These are phyloP conservation scores for Aphelinus certus DNA, from an alignment of 1,140 invertebrate genomes.

Conservation along the genomic window DNA sequence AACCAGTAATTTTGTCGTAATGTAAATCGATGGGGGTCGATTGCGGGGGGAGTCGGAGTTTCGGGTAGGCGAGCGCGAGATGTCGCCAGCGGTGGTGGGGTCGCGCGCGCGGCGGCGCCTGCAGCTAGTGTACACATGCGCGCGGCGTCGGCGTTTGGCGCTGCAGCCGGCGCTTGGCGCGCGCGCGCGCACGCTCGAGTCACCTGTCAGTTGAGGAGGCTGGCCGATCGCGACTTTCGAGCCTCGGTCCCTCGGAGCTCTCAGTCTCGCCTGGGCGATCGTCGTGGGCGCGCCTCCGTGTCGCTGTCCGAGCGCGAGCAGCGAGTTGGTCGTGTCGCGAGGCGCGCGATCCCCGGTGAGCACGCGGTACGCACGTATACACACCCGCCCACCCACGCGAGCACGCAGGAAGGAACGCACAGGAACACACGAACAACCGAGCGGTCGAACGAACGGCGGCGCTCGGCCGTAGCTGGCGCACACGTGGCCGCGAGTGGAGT, in stretches of 20 bases:
- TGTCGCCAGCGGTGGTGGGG: background rate
- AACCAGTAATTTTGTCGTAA: background rate
- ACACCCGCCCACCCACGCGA: background rate
- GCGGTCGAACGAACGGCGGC: too few relatives aligned
- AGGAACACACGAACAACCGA: too few relatives aligned
- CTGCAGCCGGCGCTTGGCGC: background rate
- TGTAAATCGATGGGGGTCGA: background rate
- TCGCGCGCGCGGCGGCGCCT: too few relatives aligned
- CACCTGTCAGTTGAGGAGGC: slow-evolving; percentile 18
- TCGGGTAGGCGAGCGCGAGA: background rate
- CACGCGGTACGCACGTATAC: background rate
- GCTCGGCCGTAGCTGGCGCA: too few relatives aligned
- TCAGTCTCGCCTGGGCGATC: slow-evolving; percentile 28
- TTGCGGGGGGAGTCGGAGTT: background rate
- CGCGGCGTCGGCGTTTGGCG: background rate
- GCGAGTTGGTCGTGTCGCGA: background rate
- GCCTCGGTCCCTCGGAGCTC: too few relatives aligned
- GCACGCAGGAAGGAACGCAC: background rate
- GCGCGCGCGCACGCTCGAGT: slow-evolving; percentile 5
- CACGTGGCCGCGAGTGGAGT: too few relatives aligned
- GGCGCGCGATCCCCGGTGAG: background rate
- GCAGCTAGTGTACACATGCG: background rate
- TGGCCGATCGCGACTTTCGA: background rate
- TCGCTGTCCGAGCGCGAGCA: background rate
- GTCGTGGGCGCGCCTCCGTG: slow-evolving; percentile 16